Evolutionary conservation across 2,113 vertebrate genomes (phyloP), one percentile per base, ranked within the genome.

Genomic region (Tangachromis dhanisi): DNA sequence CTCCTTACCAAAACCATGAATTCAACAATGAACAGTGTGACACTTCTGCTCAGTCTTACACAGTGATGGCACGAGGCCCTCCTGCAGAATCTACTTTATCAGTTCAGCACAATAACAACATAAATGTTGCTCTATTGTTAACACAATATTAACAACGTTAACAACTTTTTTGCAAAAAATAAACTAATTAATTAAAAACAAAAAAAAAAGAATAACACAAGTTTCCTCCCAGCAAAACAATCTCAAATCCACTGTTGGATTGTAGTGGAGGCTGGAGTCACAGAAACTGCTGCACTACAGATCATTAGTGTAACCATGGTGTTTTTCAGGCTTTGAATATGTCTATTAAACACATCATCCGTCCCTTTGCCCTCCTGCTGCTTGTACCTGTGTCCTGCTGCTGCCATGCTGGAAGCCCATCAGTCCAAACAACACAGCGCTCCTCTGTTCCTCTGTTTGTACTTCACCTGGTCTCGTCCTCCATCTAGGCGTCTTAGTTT

Each of bases 401-500:
- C 81, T 88, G 89, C 81, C 90, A 86, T 89, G 87, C 59, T 80
- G 87, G 89, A 94, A 80, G 68, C 93, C 93, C 94, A 95, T 95
- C 90, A 88, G 87, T 86, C 81, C 47, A 84, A 89, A 61, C 33
- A 57, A 80, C 51, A 80, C 59, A 24, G 88, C 83, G 59, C 49
- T 66, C 59, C 33, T 79, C 29, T 57, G 11, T 14, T 63, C 57
- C 9, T 59, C 63, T 81, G 47, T 24, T 66, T 55, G 51, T 83
- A 88, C 85, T 81, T 83, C 53, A 47, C 84, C 76, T 47, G 33
- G 11, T 80, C 51, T 80, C n/a, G 40, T 40, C 49, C 53, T 83
- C 66, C 66, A 76, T 79, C 26, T 9, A 79, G 33, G 51, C 59
- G 71, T 16, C 61, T 66, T 5, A 38, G 19, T 66, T 29, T 71